Conservation (phyloP, 2,113 vertebrate genomes). For the Castor canadensis region DNA sequence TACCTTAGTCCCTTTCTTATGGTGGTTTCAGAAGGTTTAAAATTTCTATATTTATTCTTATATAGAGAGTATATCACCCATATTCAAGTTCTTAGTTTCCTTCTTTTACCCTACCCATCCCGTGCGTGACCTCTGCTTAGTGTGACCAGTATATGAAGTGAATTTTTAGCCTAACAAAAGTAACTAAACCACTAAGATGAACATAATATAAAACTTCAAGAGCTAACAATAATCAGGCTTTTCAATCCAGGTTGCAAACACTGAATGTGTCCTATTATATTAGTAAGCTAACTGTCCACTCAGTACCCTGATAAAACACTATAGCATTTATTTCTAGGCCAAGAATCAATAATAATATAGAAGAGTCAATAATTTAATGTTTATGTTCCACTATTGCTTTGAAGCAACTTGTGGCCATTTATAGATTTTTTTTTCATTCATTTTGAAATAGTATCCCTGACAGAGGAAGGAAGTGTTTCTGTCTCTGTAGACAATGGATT, state of each 20-base stretch:
- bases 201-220: constrained; percentile 46
- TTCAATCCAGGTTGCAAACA: constrained; percentile 3
- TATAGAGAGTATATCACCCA: too few relatives aligned
- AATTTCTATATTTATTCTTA: too few relatives aligned
- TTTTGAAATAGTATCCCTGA: not conserved
- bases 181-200: constrained; percentile 5
- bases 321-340: not conserved
- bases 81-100: too few relatives aligned
- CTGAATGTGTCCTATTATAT: not conserved
- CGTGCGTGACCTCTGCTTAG: too few relatives aligned
- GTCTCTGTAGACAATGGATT: not conserved
- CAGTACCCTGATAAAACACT: not conserved
- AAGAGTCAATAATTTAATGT: constrained; percentile 19
- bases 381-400: not conserved
- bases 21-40: too few relatives aligned
- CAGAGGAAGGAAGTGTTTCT: constrained; percentile 37
- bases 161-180: not conserved
- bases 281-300: not conserved
- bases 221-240: not conserved
- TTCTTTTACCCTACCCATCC: too few relatives aligned
- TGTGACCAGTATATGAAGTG: too few relatives aligned
- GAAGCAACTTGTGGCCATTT: not conserved
- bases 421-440: constrained; percentile 41
- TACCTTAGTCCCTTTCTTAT: too few relatives aligned
- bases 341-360: not conserved